Evolutionary conservation across 2,113 vertebrate species (phyloP), one percentile per base, ranked within the genome.

Genomic region (Poicephalus gulielmi): DNA sequence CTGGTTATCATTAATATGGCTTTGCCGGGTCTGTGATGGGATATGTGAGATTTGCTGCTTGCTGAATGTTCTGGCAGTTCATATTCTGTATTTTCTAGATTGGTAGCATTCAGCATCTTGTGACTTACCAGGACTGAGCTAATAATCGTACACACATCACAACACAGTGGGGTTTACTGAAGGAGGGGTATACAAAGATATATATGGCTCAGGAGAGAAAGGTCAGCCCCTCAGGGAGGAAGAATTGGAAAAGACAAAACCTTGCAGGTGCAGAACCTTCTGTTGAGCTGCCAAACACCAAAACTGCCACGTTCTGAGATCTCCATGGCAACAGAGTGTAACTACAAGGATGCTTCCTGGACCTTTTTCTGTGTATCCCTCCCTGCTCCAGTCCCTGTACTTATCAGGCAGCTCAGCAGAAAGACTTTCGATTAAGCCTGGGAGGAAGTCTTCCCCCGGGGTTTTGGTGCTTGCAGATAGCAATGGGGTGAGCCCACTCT

Each of bases 401-500:
- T 67, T 77, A 77, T 20, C 37, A 59, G 67, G 37, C 52, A 76
- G 46, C 16, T 80, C 17, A n/a, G 43, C 55, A 30, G 57, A 80
- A 59, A 74, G 20, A 43, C 37, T 63, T 80, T 55, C 31, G 22
- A 73, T 55, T 19, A 52, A 88, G 31, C 46, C 49, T 78, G 57
- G 16, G 73, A 81, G 85, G 35, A 41, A 44, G 20, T 24, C 33
- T 90, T 71, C 57, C 43, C 43, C 6, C 46, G 96, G 89, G 60
- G 86, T 81, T 62, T 52, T 69, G 60, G 88, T 90, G 17, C 81
- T 83, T 86, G 11, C 60, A 96, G 86, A 92, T 94, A 66, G 22
- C 60, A 92, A 87, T 94, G 66, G 50, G 18, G 41, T 86, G 15
- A 78, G 52, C 94, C 95, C 52, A 43, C 91, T 96, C 37, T 57